phyloP scores from a whole-genome alignment of 2,888 invertebrate genomes.

The Spisula solida region DNA sequence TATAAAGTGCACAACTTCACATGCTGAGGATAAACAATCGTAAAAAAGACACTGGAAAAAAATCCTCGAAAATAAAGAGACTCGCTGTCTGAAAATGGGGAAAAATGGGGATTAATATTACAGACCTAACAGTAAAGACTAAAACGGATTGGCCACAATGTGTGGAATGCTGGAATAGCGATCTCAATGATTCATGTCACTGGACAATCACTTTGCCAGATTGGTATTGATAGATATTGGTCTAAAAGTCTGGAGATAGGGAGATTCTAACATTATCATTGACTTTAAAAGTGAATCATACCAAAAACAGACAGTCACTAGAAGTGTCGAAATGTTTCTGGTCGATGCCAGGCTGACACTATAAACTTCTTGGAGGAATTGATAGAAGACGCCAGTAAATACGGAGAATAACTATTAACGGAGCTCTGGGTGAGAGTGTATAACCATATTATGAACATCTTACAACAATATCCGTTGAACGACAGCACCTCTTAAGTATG shows the following conservation, averaged over 20 bases:
- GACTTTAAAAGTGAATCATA: constrained; percentile 15
- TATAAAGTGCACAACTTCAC: too few species aligned
- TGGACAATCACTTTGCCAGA: constrained; percentile 25
- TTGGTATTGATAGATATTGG: constrained; percentile 38
- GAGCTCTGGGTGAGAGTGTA: not conserved
- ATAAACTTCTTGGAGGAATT: not conserved
- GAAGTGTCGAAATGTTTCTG: not conserved
- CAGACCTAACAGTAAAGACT: not conserved
- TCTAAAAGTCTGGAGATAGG: constrained; percentile 16
- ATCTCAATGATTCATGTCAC: constrained; percentile 1
- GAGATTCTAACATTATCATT: not conserved
- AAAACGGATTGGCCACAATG: not conserved
- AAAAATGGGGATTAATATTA: not conserved
- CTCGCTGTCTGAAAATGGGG: not conserved
- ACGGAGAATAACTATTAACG: not conserved
- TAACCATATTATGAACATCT: not conserved
- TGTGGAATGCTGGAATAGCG: not conserved
- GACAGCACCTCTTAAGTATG: too few species aligned
- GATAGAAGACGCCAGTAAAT: not conserved
- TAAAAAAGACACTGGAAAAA: not conserved
- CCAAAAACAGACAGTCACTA: not conserved
- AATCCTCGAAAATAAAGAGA: not conserved
- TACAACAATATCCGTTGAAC: not conserved
- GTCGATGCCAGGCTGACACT: not conserved
- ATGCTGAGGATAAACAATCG: too few species aligned